Evolutionary conservation across 1,140 invertebrate species (phyloP), one percentile per base, ranked within the genome.

Genomic region (Hyphantria cunea): DNA sequence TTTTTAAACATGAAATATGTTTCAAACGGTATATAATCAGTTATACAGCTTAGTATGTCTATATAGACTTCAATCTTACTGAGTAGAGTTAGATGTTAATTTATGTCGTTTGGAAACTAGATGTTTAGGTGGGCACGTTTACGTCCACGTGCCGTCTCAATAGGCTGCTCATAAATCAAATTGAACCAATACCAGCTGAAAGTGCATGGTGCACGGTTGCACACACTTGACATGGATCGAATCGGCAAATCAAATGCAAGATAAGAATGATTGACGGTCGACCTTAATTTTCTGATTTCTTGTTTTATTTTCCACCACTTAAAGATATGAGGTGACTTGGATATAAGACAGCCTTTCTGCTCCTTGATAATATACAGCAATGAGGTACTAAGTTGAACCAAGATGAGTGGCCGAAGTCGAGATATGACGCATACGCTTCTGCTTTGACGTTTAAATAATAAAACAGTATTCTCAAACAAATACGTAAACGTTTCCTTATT

Each of bases 91-190:
- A 56, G n/a, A 31, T 12, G 42, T 45, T 63, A 52, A 67, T 67
- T 67, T 67, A 67, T 63, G 60, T 53, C 49, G 32, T 48, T 47
- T 3, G 53, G 32, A 34, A 45, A 58, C 51, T 32, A 56, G 31
- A 50, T 39, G 54, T 56, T 53, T 61, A 71, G 55, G 60, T 64
- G 64, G 64, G 56, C 52, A 52, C 45, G 15, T 31, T 60, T 41
- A 32, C n/a, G 3, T 62, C 47, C 66, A 72, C 67, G 70, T 72
- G 70, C 50, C 44, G 56, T 31, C 37, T 50, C 51, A 66, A 49
- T 64, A 69, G 56, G 45, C 51, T 32, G 53, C 47, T 34, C 39
- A 64, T 72, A 69, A 69, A 69, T 69, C 53, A 59, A 41, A 63
- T 66, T 61, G 65, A 49, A 54, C 48, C 61, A 64, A 68, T 68